Conservation (phyloP, 2,113 vertebrate genomes). For the Aythya baeri region DNA sequence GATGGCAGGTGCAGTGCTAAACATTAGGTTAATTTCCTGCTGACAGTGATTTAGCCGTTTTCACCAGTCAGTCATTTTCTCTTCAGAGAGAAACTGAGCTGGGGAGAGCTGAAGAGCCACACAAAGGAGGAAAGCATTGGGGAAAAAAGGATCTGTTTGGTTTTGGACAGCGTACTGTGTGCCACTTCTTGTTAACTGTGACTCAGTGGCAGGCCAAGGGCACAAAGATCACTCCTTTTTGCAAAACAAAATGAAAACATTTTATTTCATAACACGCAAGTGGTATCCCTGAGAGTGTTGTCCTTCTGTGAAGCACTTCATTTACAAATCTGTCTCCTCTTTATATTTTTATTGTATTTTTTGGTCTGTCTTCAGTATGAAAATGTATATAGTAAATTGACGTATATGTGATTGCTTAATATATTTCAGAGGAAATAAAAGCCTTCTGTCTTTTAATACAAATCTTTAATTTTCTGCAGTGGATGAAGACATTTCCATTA, state of each 20-base stretch:
- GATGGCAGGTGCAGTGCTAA: background rate
- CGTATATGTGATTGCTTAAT: fast-evolving
- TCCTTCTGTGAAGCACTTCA: background rate
- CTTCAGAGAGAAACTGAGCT: background rate
- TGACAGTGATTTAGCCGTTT: background rate
- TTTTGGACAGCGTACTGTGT: background rate
- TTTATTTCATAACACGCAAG: background rate
- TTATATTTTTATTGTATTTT: background rate
- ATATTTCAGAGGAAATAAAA: background rate
- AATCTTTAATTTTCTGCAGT: background rate
- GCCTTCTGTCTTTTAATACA: background rate
- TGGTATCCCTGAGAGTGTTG: background rate
- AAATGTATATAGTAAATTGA: background rate
- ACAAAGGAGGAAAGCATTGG: background rate
- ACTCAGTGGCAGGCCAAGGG: background rate
- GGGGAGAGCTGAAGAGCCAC: background rate
- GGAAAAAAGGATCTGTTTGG: background rate
- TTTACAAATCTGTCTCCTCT: background rate
- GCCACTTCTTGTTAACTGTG: background rate
- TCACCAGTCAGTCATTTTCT: background rate
- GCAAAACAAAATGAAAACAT: background rate
- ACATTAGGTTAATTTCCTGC: background rate
- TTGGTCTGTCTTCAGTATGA: background rate
- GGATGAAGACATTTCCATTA: background rate
- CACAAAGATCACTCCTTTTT: background rate